Conservation (phyloP, 2,113 vertebrate species). For the Xiphophorus hellerii region DNA sequence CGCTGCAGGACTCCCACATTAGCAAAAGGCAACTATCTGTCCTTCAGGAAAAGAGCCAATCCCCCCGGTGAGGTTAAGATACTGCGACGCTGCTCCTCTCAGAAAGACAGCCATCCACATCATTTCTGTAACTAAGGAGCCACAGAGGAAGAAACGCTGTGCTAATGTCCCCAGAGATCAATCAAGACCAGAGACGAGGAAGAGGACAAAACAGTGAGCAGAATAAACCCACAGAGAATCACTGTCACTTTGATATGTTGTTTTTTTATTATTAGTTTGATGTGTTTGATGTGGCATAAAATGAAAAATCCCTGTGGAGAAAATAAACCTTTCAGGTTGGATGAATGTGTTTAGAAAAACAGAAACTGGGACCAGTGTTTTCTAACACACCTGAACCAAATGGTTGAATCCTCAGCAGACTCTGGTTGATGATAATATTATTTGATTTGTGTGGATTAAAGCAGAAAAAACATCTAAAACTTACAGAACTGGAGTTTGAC, state of each 20-base stretch:
- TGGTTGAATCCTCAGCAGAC: too few species aligned
- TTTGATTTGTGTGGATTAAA: too few species aligned
- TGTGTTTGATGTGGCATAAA: neutral
- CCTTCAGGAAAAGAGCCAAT: neutral
- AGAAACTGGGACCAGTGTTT: too few species aligned
- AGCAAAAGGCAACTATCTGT: neutral
- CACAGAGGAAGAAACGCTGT: constrained; percentile 15
- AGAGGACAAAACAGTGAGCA: neutral
- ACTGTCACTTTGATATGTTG: neutral
- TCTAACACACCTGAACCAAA: too few species aligned
- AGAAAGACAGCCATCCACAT: constrained; percentile 30
- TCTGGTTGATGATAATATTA: too few species aligned
- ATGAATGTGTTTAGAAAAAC: neutral
- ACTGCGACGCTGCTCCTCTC: neutral
- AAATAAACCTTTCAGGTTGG: neutral
- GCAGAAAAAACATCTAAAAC: too few species aligned
- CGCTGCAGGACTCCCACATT: neutral
- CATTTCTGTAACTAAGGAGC: constrained; percentile 50
- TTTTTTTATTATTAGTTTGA: neutral
- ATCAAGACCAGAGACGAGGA: constrained; percentile 28
- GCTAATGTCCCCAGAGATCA: constrained; percentile 18
- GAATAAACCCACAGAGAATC: neutral
- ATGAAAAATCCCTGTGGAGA: neutral
- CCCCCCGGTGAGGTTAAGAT: neutral
- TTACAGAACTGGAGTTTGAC: too few species aligned